Percentiles rank a stretch among this genome's conserved stretches.
These are phyloP conservation scores for Nysson spinosus DNA, from an alignment of 2,888 invertebrate species.

Conservation along the genomic window DNA sequence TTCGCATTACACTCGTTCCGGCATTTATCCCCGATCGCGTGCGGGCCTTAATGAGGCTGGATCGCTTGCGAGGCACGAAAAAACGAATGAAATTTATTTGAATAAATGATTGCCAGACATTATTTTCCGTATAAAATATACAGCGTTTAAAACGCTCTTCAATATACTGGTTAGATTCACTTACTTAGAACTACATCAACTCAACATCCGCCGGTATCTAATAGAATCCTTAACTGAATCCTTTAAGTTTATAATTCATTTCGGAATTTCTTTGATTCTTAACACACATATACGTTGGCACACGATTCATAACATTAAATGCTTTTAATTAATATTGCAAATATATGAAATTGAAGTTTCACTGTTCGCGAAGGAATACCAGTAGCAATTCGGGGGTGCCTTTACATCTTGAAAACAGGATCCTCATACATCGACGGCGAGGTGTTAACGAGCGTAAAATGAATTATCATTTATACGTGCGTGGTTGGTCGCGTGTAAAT, in stretches of 20 bases:
- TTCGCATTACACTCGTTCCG: constrained; percentile 29
- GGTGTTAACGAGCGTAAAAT: constrained; percentile 62
- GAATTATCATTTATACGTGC: constrained; percentile 64
- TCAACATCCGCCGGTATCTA: too few species aligned
- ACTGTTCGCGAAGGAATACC: background rate
- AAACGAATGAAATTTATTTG: constrained; percentile 37
- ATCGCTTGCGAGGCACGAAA: constrained; percentile 25
- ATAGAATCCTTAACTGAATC: too few species aligned
- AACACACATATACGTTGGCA: too few species aligned
- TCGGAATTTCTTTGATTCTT: too few species aligned
- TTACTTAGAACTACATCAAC: too few species aligned
- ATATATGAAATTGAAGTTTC: background rate
- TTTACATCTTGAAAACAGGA: constrained; percentile 33
- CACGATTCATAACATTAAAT: too few species aligned
- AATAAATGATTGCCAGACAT: background rate
- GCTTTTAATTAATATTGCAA: too few species aligned
- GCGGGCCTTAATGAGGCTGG: constrained; percentile 38
- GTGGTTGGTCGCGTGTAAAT: constrained; percentile 57
- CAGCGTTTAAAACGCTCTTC: background rate
- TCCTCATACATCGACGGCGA: constrained; percentile 28
- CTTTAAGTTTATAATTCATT: too few species aligned
- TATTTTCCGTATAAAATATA: background rate
- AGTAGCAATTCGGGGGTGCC: constrained; percentile 39
- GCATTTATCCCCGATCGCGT: constrained; percentile 42
- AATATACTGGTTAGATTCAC: too few species aligned